Evolutionary conservation across 2,888 invertebrate species (phyloP), one percentile per base, ranked within the genome.

Genomic region (Heliconius erato): DNA sequence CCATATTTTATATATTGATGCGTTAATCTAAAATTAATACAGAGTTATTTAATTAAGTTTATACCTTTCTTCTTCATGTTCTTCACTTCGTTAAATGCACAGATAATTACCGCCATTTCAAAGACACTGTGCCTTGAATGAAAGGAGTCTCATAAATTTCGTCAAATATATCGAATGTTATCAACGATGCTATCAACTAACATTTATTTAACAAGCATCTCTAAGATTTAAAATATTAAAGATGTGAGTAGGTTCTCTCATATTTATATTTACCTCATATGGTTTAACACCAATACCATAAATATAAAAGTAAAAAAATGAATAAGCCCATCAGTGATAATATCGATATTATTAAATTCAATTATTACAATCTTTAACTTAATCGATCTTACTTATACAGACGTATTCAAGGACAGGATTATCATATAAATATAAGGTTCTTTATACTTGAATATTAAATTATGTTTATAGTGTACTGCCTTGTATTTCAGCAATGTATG

Each of bases 361-460:
- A 79, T 81, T 44, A 80, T 81, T 65, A 67, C 28, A 79, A 79
- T 80, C 49, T 81, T 72, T 72, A 82, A 81, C 68, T 84, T 80
- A 80, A 80, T 80, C 32, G 35, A 32, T 76, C 26, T 59, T 59
- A 12, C 74, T 35, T n/a, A 35, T n/a, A 14, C 59, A 74, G 59
- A 74, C 59, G 16, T 54, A 59, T 14, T 40, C 35, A 19, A 77
- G 44, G 63, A 44, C 16, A 65, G 35, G 63, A 44, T 78, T 65
- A 71, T 40, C 28, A 35, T 65, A 71, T n/a, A 23, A 35, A 40
- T n/a, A 78, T 65, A 67, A 78, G 65, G 40, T 78, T 16, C 19
- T 44, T 67, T 11, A 65, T 19, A 67, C n/a, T 63, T 77, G 1
- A 77, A 65, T 14, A 32, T 32, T 35, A 65, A 79, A 79, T 79